phyloP scores from a whole-genome alignment of 2,113 vertebrate species.

The Lamprotornis superbus region DNA sequence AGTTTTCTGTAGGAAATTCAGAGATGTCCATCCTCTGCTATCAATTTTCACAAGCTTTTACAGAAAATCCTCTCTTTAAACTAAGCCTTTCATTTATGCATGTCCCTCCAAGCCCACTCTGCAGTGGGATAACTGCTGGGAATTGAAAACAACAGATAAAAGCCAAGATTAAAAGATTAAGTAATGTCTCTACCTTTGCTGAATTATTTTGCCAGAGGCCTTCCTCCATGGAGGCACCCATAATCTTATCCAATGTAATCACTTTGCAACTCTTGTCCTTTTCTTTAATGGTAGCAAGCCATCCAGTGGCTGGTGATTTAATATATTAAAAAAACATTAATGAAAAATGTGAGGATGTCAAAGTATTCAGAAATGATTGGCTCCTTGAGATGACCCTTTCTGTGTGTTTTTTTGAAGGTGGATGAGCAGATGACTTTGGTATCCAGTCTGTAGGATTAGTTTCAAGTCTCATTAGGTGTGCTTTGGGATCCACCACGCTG shows the following conservation, averaged over 20 bases:
- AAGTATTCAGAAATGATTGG: constrained; percentile 9
- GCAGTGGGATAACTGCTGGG: not conserved
- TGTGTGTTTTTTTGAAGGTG: constrained; percentile 12
- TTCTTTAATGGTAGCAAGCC: constrained; percentile 66
- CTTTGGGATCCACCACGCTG: constrained; percentile 61
- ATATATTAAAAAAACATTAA: constrained; percentile 70
- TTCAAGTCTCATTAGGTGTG: constrained; percentile 76
- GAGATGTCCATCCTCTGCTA: not conserved
- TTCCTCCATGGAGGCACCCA: constrained; percentile 39
- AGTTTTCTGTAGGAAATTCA: constrained; percentile 29
- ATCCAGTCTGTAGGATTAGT: constrained; percentile 69
- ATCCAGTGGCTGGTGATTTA: constrained; percentile 77
- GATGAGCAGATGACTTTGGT: constrained; percentile 62
- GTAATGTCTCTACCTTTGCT: constrained; percentile 24
- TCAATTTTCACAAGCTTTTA: constrained; percentile 34
- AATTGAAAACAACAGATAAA: constrained; percentile 12
- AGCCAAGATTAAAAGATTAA: constrained; percentile 37
- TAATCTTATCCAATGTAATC: constrained; percentile 39
- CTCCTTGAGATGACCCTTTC: constrained; percentile 55
- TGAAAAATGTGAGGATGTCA: constrained; percentile 31
- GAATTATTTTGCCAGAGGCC: constrained; percentile 42
- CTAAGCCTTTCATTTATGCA: constrained; percentile 19
- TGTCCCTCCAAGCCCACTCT: not conserved
- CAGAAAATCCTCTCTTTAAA: constrained; percentile 39
- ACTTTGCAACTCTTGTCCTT: constrained; percentile 58